phyloP scores from a whole-genome alignment of 2,888 invertebrate genomes.

The Limnephilus lunatus region DNA sequence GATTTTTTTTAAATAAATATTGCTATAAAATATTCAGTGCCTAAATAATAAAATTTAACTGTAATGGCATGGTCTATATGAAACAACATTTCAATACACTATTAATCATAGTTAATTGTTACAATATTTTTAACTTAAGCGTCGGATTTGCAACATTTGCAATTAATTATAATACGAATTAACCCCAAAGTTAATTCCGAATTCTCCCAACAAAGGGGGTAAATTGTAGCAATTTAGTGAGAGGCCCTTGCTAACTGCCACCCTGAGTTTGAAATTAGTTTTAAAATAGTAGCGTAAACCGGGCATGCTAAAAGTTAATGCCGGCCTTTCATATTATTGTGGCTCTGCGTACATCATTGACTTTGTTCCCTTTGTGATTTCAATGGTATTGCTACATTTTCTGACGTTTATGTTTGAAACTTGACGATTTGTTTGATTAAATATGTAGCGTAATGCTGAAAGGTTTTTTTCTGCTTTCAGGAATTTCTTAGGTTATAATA shows the following conservation, averaged over 20 bases:
- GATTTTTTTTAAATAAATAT: no score
- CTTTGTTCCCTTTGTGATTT: neutral
- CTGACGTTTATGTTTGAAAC: neutral
- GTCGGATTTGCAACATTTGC: constrained; percentile 23
- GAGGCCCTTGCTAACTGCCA: constrained; percentile 49
- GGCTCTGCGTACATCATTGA: constrained; percentile 8
- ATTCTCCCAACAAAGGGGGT: constrained; percentile 32
- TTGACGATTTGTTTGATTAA: neutral
- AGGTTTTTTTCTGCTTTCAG: neutral
- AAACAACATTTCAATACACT: neutral
- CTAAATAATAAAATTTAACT: neutral
- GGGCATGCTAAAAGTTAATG: constrained; percentile 39
- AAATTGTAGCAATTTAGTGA: constrained; percentile 41
- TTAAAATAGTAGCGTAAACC: constrained; percentile 54
- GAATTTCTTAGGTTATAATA: neutral
- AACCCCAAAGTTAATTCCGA: constrained; percentile 33
- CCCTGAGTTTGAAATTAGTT: constrained; percentile 59
- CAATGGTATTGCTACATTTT: neutral
- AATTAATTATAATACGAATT: constrained; percentile 45
- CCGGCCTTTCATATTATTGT: neutral
- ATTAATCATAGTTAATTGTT: neutral
- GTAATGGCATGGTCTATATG: neutral
- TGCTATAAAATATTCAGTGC: neutral
- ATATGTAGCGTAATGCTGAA: neutral
- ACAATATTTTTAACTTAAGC: neutral